Base-by-base conservation (phyloP, 1,140 invertebrate species). In the Pissodes strobi region DNA sequence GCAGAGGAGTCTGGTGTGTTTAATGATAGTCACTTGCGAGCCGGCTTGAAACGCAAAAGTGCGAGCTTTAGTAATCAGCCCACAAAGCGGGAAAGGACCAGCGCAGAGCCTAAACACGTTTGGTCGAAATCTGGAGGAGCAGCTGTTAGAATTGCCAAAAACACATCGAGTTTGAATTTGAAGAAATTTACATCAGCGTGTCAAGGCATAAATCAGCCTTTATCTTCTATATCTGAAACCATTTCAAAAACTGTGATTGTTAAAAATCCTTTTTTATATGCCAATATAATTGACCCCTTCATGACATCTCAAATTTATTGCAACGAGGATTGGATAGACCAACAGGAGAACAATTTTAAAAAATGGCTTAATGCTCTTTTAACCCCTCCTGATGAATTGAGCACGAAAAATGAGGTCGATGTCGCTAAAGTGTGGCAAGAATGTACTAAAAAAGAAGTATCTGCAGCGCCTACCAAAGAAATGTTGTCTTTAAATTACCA, bases 341-440 rank as follows among this genome's bases (percentile, higher is more conserved):
- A 88, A 63, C 90, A 95, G 75, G 90, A 93, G 78, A 78, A 80
- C 0, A 88, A 91, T 66, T 94, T 96, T 70, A 89, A 88, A 66
- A 88, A 90, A 64, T 96, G 93, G 93, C 77, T 96, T 0, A 96
- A 96, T 79, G 89, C 87, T 53, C 80, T 96, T 25, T 78, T 97
- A 1, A 92, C 91, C 2, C 91, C 93, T 5, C 90, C 90, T 1
- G 80, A 82, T 0, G 87, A 90, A 68, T 77, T 90, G 0, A 62
- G 64, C 6, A 63, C 64, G 46, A 64, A 60, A n/a, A 60, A 65
- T 34, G 64, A 65, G 15, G 81, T 89, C 12, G 88, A 91, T 72
- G 83, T 90, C n/a, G 88, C 85, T 0, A 88, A 88, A 75, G 77
- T 89, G 0, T 92, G 90, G 84, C 84, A 88, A 65, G 86, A 88